A percentile compares a stretch with the other conserved stretches of the same genome.
Conservation (phyloP, 1,140 invertebrate species). For the Aphelinus atriplicis region DNA sequence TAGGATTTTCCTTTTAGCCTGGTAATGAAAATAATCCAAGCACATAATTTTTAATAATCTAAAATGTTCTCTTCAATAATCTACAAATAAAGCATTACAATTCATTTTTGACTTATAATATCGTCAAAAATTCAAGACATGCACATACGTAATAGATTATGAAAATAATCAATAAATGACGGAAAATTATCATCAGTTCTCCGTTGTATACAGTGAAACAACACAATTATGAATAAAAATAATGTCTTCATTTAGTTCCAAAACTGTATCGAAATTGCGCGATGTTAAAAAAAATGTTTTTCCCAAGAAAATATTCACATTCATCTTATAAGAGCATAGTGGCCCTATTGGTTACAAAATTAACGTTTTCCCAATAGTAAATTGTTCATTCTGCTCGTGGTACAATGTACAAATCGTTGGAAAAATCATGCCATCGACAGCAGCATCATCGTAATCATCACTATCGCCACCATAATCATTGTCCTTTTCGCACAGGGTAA, state of each 20-base stretch:
- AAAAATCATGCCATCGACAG: not conserved
- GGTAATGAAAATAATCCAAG: too few species aligned
- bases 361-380: not conserved
- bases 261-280: not conserved
- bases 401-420: constrained; percentile 5
- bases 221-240: not conserved
- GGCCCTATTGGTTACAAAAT: not conserved
- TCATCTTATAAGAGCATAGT: constrained; percentile 2
- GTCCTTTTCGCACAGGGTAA: not conserved
- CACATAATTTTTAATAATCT: too few species aligned
- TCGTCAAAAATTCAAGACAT: not conserved
- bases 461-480: not conserved
- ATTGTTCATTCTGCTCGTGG: not conserved
- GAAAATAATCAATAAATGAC: constrained; percentile 19
- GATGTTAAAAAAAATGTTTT: not conserved
- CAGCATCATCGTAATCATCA: not conserved
- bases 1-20: too few species aligned
- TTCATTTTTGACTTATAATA: too few species aligned
- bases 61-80: too few species aligned
- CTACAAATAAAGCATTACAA: too few species aligned
- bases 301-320: not conserved
- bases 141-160: not conserved
- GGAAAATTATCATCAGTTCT: not conserved
- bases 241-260: not conserved
- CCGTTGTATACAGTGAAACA: not conserved